Conservation (phyloP, 2,797 vertebrate species). For the Spinibarbus caldwelli region DNA sequence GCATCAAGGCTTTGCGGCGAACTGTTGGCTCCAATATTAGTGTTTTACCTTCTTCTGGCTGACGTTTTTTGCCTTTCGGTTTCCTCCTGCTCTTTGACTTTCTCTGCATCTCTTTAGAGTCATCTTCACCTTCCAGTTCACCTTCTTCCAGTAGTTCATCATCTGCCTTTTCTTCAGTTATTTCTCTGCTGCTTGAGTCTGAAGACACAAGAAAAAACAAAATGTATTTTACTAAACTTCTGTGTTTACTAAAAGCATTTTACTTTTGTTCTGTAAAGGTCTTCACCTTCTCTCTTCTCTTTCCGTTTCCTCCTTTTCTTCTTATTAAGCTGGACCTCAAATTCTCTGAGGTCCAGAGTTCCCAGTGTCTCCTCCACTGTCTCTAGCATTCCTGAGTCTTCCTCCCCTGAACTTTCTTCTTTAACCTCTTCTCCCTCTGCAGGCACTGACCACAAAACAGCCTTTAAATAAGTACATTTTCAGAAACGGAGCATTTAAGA, state of each 20-base stretch:
- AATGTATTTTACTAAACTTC: too few species aligned
- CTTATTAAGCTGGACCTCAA: conserved; percentile 80
- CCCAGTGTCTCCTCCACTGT: conserved; percentile 81
- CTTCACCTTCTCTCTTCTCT: conserved; percentile 63
- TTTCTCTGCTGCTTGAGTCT: conserved; percentile 19
- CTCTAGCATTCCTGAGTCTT: conserved; percentile 73
- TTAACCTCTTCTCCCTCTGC: conserved; percentile 55
- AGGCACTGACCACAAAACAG: conserved; percentile 7
- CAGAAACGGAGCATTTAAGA: not conserved
- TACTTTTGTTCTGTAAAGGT: not conserved
- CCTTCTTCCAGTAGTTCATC: conserved; percentile 16
- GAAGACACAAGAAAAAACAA: conserved; percentile 17
- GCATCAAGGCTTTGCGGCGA: not conserved
- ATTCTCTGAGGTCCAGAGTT: conserved; percentile 86
- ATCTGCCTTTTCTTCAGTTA: conserved; percentile 13
- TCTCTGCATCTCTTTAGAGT: conserved; percentile 52
- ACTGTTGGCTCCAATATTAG: not conserved
- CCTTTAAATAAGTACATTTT: not conserved
- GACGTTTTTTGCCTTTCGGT: conserved; percentile 62
- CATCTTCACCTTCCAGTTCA: conserved; percentile 3
- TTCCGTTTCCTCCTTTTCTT: conserved; percentile 78
- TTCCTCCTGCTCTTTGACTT: conserved; percentile 64
- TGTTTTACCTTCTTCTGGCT: conserved; percentile 64
- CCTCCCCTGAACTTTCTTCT: conserved; percentile 64
- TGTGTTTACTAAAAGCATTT: not conserved